Conservation (phyloP, 2,113 vertebrate species). For the Paedocypris sp. region DNA sequence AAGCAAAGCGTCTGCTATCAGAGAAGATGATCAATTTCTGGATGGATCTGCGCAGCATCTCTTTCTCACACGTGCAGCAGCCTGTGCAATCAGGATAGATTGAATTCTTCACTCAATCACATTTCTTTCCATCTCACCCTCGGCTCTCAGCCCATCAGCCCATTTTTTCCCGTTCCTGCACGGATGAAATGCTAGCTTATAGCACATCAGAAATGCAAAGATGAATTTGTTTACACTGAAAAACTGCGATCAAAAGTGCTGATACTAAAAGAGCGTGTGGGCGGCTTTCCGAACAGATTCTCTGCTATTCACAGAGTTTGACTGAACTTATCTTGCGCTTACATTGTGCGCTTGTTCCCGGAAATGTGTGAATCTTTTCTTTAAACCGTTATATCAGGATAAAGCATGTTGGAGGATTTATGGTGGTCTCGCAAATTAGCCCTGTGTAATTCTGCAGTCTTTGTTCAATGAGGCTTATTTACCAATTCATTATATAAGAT, state of each 20-base stretch:
- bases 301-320: neutral
- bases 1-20: no score
- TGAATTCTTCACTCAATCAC: neutral
- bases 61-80: neutral
- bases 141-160: neutral
- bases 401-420: no score
- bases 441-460: no score
- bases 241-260: neutral
- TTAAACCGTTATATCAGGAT: no score
- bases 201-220: neutral
- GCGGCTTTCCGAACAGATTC: neutral
- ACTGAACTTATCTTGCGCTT: neutral
- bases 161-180: neutral
- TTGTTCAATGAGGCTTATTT: no score
- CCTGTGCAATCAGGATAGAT: constrained; percentile 10
- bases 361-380: no score
- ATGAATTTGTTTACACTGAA: neutral
- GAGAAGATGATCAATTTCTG: no score
- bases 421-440: no score
- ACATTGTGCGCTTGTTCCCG: no score
- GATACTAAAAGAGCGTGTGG: neutral
- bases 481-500: no score
- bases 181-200: neutral
- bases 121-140: neutral
- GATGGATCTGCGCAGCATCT: no score